A percentile compares a stretch with the other conserved stretches of the same genome.
phyloP scores from a whole-genome alignment of 2,888 invertebrate genomes.

The Iselma pallidipennis region DNA sequence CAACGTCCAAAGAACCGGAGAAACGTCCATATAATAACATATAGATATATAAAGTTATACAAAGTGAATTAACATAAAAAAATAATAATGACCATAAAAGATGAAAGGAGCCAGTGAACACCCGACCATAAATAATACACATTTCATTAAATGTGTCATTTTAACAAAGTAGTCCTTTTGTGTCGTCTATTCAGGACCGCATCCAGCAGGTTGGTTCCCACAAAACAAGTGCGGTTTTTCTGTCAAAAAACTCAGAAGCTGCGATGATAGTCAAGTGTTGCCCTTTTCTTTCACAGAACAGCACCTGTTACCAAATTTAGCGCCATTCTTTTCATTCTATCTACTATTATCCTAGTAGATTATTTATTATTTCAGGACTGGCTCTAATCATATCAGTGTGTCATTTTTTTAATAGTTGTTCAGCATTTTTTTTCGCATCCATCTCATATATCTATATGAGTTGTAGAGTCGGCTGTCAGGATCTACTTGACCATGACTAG shows the following conservation, averaged over 20 bases:
- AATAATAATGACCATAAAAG: slow-evolving; percentile 32
- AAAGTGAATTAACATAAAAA: slow-evolving; percentile 41
- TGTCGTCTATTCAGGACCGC: slow-evolving; percentile 33
- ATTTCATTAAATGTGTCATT: slow-evolving; percentile 51
- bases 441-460: too few species aligned
- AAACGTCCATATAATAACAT: slow-evolving; percentile 30
- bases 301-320: too few species aligned
- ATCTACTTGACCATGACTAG: slow-evolving; percentile 38
- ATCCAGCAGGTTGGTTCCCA: neutral
- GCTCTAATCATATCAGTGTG: slow-evolving; percentile 23
- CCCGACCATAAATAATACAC: slow-evolving; percentile 47
- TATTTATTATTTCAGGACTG: neutral
- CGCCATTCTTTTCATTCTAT: too few species aligned
- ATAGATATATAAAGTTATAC: slow-evolving; percentile 35
- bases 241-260: neutral
- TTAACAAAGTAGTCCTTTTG: slow-evolving; percentile 49
- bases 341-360: neutral
- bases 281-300: slow-evolving; percentile 7
- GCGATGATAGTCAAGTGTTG: neutral
- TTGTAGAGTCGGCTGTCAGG: slow-evolving; percentile 29
- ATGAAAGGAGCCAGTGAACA: slow-evolving; percentile 10
- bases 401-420: slow-evolving; percentile 13
- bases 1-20: neutral
- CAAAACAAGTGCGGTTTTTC: neutral
- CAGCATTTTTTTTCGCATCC: neutral